A percentile compares a stretch with the other conserved stretches of the same genome.
Evolutionary conservation across 2,888 invertebrate species (phyloP).

Genomic region (Galeopsomyia nigrocyanea): DNA sequence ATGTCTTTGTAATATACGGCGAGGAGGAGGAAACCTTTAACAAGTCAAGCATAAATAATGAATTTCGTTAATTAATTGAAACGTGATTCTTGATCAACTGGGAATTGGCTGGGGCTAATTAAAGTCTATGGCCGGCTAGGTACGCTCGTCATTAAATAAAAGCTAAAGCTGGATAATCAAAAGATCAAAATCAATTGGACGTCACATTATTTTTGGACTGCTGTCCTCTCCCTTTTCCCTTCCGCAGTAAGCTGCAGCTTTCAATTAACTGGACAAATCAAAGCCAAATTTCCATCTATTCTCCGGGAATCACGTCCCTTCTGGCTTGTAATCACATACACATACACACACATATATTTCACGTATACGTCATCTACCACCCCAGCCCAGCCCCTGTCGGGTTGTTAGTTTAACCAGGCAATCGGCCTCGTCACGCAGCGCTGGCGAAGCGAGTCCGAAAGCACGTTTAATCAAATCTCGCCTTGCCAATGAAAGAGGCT

Average conservation of each 20-base stretch:
- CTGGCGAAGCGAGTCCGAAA: not conserved
- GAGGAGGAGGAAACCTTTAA: not conserved
- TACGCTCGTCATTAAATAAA: no score
- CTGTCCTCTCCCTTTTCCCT: not conserved
- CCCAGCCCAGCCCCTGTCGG: not conserved
- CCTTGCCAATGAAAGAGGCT: not conserved
- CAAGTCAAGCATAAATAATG: constrained; percentile 10
- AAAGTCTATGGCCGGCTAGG: no score
- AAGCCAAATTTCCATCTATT: constrained; percentile 14
- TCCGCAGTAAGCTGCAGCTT: not conserved
- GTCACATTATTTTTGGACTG: no score
- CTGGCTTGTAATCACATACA: not conserved
- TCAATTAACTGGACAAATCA: constrained; percentile 8
- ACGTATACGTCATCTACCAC: not conserved
- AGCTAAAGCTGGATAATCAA: no score
- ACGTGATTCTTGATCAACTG: not conserved
- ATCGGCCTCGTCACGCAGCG: constrained; percentile 3
- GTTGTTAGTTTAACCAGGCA: constrained; percentile 17
- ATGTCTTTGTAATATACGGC: constrained; percentile 26
- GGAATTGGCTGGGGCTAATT: no score
- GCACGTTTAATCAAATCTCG: constrained; percentile 36
- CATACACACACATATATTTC: no score
- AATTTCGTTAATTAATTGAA: not conserved
- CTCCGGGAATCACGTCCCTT: not conserved
- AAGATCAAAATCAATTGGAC: no score